Conservation (phyloP, 92 coral and sea anemone species). For the Parazoanthus atlanticus region DNA sequence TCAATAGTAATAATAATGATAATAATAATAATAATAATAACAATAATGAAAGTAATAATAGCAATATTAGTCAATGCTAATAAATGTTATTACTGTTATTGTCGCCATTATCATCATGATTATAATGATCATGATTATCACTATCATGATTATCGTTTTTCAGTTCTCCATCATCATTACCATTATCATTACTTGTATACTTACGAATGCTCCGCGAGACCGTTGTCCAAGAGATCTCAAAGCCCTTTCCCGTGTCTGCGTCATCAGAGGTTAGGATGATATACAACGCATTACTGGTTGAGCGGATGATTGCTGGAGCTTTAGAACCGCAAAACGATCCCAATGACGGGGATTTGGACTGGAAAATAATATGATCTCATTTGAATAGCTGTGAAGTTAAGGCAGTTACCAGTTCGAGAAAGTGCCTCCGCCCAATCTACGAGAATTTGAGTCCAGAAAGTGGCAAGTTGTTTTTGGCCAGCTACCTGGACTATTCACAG, state of each 20-base stretch:
- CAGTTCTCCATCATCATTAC: neutral
- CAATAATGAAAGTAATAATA: too few species aligned
- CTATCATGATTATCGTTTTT: too few species aligned
- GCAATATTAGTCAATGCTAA: too few species aligned
- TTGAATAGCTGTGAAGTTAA: neutral
- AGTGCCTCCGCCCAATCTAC: neutral
- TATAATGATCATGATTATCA: too few species aligned
- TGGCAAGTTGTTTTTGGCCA: too few species aligned
- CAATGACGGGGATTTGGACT: slow-evolving; percentile 75
- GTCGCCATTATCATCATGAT: too few species aligned
- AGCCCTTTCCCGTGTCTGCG: slow-evolving; percentile 80
- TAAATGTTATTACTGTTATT: neutral
- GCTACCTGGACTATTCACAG: too few species aligned
- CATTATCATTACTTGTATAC: slow-evolving; percentile 7
- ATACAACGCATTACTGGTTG: slow-evolving; percentile 71
- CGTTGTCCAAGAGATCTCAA: slow-evolving; percentile 80
- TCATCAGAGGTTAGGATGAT: slow-evolving; percentile 79
- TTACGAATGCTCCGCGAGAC: slow-evolving; percentile 65
- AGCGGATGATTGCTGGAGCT: slow-evolving; percentile 65
- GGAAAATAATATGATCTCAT: neutral
- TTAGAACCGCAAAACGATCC: slow-evolving; percentile 76
- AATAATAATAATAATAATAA: too few species aligned
- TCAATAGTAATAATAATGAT: too few species aligned
- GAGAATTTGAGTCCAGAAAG: neutral
- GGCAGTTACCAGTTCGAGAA: neutral